Evolutionary conservation across 2,113 vertebrate species (phyloP).

Genomic region (Sigmodon hispidus): DNA sequence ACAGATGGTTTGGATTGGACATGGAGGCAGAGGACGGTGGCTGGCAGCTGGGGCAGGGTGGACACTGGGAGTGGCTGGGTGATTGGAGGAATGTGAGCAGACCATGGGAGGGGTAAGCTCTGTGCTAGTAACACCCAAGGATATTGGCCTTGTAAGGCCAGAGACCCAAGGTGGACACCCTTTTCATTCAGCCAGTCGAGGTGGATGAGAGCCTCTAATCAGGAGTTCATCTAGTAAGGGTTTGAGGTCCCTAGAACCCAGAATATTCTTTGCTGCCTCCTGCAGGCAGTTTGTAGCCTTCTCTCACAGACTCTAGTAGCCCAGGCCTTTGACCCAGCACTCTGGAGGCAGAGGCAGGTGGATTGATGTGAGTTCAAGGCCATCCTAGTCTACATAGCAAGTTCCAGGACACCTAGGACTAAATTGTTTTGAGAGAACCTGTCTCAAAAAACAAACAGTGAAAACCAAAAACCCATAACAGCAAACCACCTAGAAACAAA

Average conservation of each 20-base stretch:
- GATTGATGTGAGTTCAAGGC: not conserved
- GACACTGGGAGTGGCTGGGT: not conserved
- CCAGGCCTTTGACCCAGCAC: not conserved
- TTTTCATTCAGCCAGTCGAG: not conserved
- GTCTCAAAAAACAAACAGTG: not conserved
- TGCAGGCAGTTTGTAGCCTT: not conserved
- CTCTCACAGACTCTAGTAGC: not conserved
- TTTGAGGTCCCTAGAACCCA: not conserved
- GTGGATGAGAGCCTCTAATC: not conserved
- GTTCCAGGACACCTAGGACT: not conserved
- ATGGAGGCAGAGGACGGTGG: not conserved
- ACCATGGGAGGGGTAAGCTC: not conserved
- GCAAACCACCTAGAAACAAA: not conserved
- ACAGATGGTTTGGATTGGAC: constrained; percentile 39
- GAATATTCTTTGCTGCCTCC: not conserved
- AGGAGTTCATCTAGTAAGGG: not conserved
- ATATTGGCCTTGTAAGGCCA: not conserved
- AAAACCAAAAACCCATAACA: not conserved
- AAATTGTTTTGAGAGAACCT: not conserved
- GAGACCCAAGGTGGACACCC: not conserved
- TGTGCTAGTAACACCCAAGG: not conserved
- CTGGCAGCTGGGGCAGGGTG: not conserved
- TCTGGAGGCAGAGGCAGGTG: not conserved
- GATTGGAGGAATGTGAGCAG: not conserved
- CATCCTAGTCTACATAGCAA: not conserved